These are phyloP conservation scores for Cebus imitator DNA, from an alignment of 2,113 vertebrate species.

Conservation along the genomic window DNA sequence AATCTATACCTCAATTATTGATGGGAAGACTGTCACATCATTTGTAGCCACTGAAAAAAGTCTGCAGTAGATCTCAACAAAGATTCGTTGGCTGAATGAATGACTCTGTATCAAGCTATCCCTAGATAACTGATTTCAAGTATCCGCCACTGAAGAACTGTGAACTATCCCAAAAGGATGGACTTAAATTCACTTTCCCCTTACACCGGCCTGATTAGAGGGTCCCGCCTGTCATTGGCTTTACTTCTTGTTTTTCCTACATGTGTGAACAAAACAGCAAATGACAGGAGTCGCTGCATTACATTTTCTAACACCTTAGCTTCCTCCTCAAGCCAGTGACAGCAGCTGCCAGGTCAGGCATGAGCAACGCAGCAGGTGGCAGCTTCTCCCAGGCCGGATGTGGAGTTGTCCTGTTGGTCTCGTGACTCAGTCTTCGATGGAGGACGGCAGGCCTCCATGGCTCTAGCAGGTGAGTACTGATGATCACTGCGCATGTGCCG, in stretches of 20 bases:
- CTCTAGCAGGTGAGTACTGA: background rate
- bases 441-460: too few species aligned
- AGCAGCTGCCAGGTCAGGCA: background rate
- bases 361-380: accelerated
- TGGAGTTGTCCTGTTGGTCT: background rate
- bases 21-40: background rate
- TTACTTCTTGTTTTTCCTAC: background rate
- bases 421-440: background rate
- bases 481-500: background rate
- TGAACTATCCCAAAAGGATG: background rate
- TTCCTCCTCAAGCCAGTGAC: background rate
- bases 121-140: background rate
- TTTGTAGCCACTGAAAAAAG: background rate
- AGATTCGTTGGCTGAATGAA: background rate
- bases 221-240: background rate
- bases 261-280: background rate
- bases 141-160: background rate
- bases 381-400: background rate
- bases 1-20: background rate
- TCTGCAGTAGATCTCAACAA: background rate
- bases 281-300: background rate
- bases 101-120: background rate
- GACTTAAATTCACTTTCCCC: background rate
- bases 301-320: background rate
- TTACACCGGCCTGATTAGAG: background rate